Evolutionary conservation across 2,888 invertebrate genomes (phyloP), one percentile per base, ranked within the genome.

Genomic region (Drosophila macrospina): DNA sequence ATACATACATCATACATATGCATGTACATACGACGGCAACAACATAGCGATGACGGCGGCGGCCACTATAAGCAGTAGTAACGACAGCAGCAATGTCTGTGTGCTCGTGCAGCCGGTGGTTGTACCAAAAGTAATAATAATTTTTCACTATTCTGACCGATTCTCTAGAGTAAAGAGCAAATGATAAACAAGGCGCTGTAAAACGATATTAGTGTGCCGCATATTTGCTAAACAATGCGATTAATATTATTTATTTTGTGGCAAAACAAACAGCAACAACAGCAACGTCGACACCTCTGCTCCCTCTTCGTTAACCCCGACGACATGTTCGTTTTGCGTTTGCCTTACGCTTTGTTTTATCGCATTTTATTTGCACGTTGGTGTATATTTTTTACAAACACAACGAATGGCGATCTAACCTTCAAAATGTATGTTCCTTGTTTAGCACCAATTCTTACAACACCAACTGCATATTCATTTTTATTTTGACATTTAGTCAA

Each of bases 341-440:
- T 59, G 50, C 67, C 66, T 68, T 74, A 62, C 61, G 68, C 60
- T 81, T 74, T 87, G 77, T 82, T 83, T 86, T 87, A 88, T 87
- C 86, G 80, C 69, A 54, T 64, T 82, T 87, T 78, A 85, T 80
- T 66, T 51, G 47, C 44, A 32, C 59, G 54, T 69, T 37, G 37
- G 34, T 34, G 59, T 37, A 30, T 10, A 45, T 59, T 64, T 70
- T 48, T 36, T 62, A 60, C 62, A 69, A 65, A 74, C 69, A 62
- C 74, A 83, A 76, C 79, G 80, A 64, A 74, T 68, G 74, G 67
- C 76, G 74, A 81, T 88, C 89, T 90, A 90, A 90, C 89, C 90
- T 90, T 90, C 86, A 90, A 88, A 80, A 61, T 68, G 26, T 59
- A 57, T 71, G 48, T 69, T 69, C 57, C 68, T 80, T 69, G 55